These are phyloP conservation scores for Sylvia borin DNA, from an alignment of 2,797 vertebrate species.

Conservation along the genomic window DNA sequence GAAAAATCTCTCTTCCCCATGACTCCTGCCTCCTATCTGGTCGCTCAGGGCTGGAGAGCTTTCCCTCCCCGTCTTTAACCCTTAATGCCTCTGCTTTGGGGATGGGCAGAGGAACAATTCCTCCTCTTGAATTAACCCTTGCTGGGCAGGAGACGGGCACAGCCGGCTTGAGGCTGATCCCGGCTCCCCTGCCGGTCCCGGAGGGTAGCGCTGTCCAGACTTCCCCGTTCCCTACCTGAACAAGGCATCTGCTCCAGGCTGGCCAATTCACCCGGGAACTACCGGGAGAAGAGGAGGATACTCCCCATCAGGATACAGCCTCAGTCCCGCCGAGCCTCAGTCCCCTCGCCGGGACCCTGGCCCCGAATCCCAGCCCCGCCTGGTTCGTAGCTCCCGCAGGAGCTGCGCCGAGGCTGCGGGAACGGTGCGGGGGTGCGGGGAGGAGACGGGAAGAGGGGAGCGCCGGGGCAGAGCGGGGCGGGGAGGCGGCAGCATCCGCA, in stretches of 20 bases:
- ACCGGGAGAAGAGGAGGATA: neutral
- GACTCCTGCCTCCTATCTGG: neutral
- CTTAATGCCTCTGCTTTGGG: neutral
- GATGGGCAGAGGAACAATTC: neutral
- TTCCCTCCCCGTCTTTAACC: neutral
- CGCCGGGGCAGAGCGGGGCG: neutral
- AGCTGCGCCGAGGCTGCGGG: neutral
- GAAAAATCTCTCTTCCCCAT: neutral
- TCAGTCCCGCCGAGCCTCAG: neutral
- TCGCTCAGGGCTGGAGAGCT: neutral
- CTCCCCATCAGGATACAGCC: neutral
- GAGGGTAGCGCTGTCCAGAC: neutral
- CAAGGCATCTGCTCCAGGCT: neutral
- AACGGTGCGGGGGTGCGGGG: neutral
- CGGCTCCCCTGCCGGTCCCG: neutral
- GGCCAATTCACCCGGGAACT: neutral
- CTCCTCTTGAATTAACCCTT: neutral
- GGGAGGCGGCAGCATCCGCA: neutral
- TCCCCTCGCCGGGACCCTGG: neutral
- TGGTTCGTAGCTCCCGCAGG: neutral
- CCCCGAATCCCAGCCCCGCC: neutral
- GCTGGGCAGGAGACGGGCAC: neutral
- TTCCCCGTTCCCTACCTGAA: neutral
- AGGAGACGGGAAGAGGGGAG: neutral
- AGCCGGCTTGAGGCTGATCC: neutral